Evolutionary conservation across 2,113 vertebrate species (phyloP).

Genomic region (Macrotis lagotis): DNA sequence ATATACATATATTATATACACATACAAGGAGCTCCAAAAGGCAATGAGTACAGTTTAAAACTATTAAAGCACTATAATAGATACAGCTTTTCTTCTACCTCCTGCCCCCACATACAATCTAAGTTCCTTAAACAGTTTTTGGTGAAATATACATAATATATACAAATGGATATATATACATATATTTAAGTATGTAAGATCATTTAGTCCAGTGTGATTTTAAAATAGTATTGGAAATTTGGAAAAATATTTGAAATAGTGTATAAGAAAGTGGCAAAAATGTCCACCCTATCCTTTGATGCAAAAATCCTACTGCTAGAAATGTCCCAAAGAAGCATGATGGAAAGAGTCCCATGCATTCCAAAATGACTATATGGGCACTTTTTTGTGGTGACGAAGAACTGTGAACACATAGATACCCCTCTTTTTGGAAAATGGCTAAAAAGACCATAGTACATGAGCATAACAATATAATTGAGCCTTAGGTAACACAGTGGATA

Average conservation of each 20-base stretch:
- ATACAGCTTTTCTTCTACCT: neutral
- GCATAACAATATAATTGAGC: neutral
- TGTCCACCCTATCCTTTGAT: neutral
- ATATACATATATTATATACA: too few relatives aligned
- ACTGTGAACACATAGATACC: neutral
- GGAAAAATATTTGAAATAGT: neutral
- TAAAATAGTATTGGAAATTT: neutral
- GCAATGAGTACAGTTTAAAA: neutral
- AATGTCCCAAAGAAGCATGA: neutral
- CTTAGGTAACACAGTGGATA: too few relatives aligned
- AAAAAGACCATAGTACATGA: neutral
- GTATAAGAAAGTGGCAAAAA: neutral
- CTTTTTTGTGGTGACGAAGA: neutral
- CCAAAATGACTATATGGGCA: neutral
- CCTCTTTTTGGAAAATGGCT: neutral
- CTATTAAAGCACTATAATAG: neutral
- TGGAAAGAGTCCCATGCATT: neutral
- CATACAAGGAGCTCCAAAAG: neutral
- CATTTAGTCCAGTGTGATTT: neutral
- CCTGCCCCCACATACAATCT: neutral
- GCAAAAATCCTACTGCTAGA: neutral
- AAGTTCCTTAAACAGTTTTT: neutral
- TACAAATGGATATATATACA: too few relatives aligned
- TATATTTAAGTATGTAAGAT: too few relatives aligned
- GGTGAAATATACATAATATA: too few relatives aligned